Percentiles rank a stretch among this genome's conserved stretches.
These are phyloP conservation scores for Molossus alvarezi DNA, from an alignment of 2,797 vertebrate genomes.

Conservation along the genomic window DNA sequence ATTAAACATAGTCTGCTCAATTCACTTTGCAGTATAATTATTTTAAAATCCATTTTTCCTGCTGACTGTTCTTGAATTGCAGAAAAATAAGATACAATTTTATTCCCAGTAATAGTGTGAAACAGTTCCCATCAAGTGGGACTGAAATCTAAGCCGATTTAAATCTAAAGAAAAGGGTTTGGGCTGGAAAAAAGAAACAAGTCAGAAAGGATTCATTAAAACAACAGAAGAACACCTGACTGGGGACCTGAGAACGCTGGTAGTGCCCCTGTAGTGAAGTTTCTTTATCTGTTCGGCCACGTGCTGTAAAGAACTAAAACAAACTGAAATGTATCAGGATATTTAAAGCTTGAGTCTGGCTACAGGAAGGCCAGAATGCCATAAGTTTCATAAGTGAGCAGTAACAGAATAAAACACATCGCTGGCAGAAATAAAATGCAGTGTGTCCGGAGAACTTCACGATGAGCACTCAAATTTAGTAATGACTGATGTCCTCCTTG, in stretches of 20 bases:
- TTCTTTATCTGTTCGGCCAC: neutral
- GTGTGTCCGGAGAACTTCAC: conserved; percentile 25
- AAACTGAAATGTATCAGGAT: conserved; percentile 64
- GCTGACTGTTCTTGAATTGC: conserved; percentile 63
- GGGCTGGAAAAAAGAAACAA: neutral
- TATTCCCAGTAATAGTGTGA: conserved; percentile 21
- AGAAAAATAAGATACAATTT: conserved; percentile 31
- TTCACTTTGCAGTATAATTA: conserved; percentile 67
- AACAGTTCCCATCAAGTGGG: neutral
- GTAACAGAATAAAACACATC: conserved; percentile 43
- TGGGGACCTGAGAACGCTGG: neutral
- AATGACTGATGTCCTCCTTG: neutral
- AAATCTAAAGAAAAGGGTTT: conserved; percentile 70
- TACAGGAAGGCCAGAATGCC: conserved; percentile 58
- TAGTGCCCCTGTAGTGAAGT: neutral
- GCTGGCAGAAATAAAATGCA: conserved; percentile 53
- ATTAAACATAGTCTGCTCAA: conserved; percentile 66
- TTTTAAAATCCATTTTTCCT: conserved; percentile 73
- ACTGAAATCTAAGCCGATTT: conserved; percentile 71
- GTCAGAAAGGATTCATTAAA: conserved; percentile 55
- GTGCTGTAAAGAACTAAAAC: neutral
- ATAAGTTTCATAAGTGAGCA: conserved; percentile 48
- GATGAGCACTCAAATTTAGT: conserved; percentile 34
- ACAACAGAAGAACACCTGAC: conserved; percentile 49
- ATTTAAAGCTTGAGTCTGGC: conserved; percentile 26